Base-by-base conservation (phyloP, 2,888 invertebrate genomes). In the Therioaphis trifolii region DNA sequence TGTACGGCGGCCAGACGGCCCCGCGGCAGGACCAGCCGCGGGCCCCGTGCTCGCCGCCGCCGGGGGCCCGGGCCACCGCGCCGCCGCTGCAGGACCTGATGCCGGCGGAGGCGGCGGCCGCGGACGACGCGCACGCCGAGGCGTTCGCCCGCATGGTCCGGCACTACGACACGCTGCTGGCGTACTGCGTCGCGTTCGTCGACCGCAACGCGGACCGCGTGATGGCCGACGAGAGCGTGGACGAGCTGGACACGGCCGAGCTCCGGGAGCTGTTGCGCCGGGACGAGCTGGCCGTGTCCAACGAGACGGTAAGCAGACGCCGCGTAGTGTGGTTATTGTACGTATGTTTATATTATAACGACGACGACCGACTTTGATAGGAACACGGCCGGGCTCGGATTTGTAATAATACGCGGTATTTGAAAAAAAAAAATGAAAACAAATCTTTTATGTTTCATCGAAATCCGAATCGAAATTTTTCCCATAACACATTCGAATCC, bases 181-280 rank as follows among this genome's bases (percentile, higher is more conserved):
- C 91, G 87, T 92, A 92, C 86, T 94, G 94, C 86, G 90, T 94
- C 74, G 89, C 91, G 27, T 91, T 91, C 85, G 91, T 93, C 82
- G 93, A 93, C 87, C 88, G 89, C 18, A 88, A 91, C 85, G 91
- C 92, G 0, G 90, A 90, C 72, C 88, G 88, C 58, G 89, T 93
- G 15, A 88, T 93, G 12, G 88, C 87, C 27, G 91, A 91, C 76
- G 91, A 91, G 86, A 89, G 90, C 61, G 90, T 93, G 61, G 90
- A 91, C 85, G 93, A 94, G 84, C 89, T 95, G 49, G 91, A 91
- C 18, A 91, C 91, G 85, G 91, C 91, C 58, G 93, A 93, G 86
- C 89, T 95, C 43, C 89, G 91, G 4, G 90, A 91, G 52, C 92
- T 95, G 76, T 90, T 93, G 0, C 90, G 90, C 77, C 91, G 95